Conservation (phyloP, 2,113 vertebrate genomes). For the Panthera leo region DNA sequence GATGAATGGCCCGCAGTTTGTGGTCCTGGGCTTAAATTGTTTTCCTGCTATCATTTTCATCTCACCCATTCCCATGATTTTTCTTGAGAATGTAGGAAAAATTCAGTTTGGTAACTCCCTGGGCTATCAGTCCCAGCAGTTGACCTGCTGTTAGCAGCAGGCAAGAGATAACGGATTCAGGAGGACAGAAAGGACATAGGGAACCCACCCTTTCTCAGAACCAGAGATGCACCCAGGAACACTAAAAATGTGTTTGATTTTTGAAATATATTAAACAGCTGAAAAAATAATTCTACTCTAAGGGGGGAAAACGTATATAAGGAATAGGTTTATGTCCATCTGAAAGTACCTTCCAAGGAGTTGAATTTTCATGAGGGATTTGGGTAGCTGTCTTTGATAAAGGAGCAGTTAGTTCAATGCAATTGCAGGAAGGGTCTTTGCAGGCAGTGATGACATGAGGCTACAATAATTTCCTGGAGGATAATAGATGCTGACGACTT, state of each 20-base stretch:
- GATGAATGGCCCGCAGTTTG: not conserved
- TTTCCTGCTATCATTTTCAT: slow-evolving; percentile 2
- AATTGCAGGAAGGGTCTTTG: not conserved
- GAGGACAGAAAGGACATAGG: not conserved
- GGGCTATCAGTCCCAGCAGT: not conserved
- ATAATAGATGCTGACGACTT: not conserved
- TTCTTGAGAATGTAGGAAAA: not conserved
- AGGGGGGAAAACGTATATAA: not conserved
- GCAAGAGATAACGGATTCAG: not conserved
- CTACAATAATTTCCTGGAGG: not conserved
- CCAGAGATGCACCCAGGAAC: not conserved
- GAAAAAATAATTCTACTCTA: not conserved
- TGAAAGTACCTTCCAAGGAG: slow-evolving; percentile 28
- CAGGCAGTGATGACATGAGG: not conserved
- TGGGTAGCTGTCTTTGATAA: not conserved
- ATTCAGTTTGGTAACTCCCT: not conserved
- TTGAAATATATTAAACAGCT: not conserved
- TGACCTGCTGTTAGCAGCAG: not conserved
- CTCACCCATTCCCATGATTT: not conserved
- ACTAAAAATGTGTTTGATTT: not conserved
- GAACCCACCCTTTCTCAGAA: not conserved
- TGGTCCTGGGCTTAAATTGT: not conserved
- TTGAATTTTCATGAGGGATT: not conserved
- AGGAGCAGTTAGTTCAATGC: not conserved
- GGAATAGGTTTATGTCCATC: not conserved